Base-by-base conservation (phyloP, 2,888 invertebrate species). In the Nymphalis polychloros region DNA sequence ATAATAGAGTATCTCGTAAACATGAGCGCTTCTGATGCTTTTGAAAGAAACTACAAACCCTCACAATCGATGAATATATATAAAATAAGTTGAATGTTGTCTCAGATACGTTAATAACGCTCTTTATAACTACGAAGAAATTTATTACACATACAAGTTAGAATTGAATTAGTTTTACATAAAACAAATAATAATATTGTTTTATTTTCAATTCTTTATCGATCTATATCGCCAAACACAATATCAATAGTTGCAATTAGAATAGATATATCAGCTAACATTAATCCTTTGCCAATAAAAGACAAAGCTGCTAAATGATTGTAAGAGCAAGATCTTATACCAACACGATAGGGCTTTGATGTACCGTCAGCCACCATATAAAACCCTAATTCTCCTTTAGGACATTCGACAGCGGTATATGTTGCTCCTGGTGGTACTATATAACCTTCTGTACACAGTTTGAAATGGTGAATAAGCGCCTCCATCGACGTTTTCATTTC, bases 401-500 rank as follows among this genome's bases (percentile, higher is more conserved):
- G 98, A 67, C 95, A 95, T 86, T 98, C 98, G 3, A 95, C 93
- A 35, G 95, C 94, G 0, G 96, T 95, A 79, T 97, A 98, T 0
- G 97, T 97, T 3, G 93, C 85, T 0, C 98, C 98, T 20, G 98
- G 96, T 0, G 98, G 97, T 27, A 98, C 97, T 41, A 93, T 92
- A 83, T 95, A 96, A 0, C 97, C 98, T 85, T 96, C 95, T 1
- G 95, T 94, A 83, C 95, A 98, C 70, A 96, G 92, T 84, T 98
- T 98, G 85, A 98, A 97, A 82, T 98, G 97, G 85, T 98, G 97
- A 78, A 98, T 98, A 57, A 97, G 87, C 0, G 96, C 94, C 85
- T 98, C 97, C 97, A 97, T 98, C 8, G 94, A 94, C 6, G 94
- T 95, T 91, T 98, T 98, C 97, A 98, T 98, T 88, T 97, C 96